Percentiles rank a stretch among this genome's conserved stretches.
These are phyloP conservation scores for Schizaphis graminum DNA, from an alignment of 2,888 invertebrate genomes.

Conservation along the genomic window DNA sequence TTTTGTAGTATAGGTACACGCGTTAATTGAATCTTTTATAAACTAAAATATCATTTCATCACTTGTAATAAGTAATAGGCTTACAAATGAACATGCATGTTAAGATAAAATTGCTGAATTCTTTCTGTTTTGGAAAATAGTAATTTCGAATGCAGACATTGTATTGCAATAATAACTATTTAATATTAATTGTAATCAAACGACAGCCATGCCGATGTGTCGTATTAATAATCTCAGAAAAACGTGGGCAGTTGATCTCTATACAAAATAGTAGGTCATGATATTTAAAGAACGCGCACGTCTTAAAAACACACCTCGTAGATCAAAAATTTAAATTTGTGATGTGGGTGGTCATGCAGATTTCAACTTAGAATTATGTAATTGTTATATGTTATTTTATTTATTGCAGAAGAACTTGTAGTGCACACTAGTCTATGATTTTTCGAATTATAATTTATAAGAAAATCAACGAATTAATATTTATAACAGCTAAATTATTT, in stretches of 20 bases:
- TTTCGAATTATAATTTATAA: background rate
- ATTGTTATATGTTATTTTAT: background rate
- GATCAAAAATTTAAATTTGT: background rate
- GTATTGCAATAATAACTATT: background rate
- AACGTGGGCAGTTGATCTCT: background rate
- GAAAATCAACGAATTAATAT: too few relatives aligned
- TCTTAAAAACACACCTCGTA: background rate
- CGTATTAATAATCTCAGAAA: background rate
- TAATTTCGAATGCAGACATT: background rate
- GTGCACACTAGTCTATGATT: background rate
- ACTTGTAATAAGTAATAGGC: too few relatives aligned
- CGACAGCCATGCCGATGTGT: background rate
- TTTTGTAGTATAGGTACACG: too few relatives aligned
- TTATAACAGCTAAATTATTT: background rate
- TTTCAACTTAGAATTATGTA: background rate
- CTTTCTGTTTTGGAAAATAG: background rate
- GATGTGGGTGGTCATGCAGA: background rate
- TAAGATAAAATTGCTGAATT: background rate
- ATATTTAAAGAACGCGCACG: background rate
- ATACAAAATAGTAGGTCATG: background rate
- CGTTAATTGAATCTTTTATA: too few relatives aligned
- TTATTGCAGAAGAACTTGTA: background rate
- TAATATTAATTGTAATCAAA: background rate
- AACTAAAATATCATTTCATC: too few relatives aligned
- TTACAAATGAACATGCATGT: too few relatives aligned